Evolutionary conservation across 2,888 invertebrate genomes (phyloP).

Genomic region (Cephus sareptanus): DNA sequence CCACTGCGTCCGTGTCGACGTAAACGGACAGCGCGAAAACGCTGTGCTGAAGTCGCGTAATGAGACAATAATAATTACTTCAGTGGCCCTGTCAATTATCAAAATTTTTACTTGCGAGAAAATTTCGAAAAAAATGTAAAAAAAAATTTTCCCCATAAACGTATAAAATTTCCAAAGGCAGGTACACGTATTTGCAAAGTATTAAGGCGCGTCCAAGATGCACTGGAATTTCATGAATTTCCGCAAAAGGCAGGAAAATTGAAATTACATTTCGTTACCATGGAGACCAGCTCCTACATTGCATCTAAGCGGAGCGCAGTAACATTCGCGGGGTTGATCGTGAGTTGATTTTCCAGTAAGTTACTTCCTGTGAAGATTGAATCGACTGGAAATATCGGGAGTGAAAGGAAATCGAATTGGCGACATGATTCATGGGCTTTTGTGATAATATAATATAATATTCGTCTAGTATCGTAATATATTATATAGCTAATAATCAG

Average conservation of each 20-base stretch:
- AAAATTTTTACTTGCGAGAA: neutral
- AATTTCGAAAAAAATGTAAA: neutral
- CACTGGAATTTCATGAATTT: neutral
- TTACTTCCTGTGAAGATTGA: neutral
- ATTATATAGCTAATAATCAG: neutral
- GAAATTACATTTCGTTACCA: neutral
- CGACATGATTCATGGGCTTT: neutral
- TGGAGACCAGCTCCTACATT: neutral
- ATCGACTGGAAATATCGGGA: neutral
- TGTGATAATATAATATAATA: neutral
- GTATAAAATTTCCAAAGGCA: neutral
- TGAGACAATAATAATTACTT: neutral
- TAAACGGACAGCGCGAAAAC: conserved; percentile 34
- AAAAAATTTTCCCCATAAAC: neutral
- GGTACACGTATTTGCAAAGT: neutral
- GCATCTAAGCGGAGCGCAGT: neutral
- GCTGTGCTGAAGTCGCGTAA: neutral
- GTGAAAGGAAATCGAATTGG: neutral
- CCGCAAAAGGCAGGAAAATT: neutral
- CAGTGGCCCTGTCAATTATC: neutral
- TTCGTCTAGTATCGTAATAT: neutral
- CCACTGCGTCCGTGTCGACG: conserved; percentile 44
- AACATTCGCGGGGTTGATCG: neutral
- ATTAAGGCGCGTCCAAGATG: neutral
- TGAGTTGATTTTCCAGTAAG: neutral